A percentile compares a stretch with the other conserved stretches of the same genome.
Evolutionary conservation across 2,113 vertebrate species (phyloP).

Genomic region (Aphelocoma coerulescens): DNA sequence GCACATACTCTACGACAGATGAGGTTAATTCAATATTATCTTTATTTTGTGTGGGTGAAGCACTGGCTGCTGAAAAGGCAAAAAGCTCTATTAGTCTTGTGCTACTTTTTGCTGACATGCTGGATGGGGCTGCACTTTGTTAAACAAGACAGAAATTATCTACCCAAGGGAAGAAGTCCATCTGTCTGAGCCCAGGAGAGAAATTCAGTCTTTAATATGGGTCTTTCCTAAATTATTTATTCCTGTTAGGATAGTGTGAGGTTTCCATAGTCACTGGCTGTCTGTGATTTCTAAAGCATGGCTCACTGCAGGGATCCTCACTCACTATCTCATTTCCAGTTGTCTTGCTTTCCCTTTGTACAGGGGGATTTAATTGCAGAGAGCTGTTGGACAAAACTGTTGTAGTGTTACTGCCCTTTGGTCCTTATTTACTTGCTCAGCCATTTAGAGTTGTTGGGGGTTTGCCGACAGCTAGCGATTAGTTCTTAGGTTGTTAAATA

Average conservation of each 20-base stretch:
- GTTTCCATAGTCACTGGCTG: slow-evolving; percentile 1
- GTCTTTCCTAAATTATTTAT: slow-evolving; percentile 33
- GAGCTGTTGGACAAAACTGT: not conserved
- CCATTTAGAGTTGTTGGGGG: not conserved
- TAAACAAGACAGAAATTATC: slow-evolving; percentile 1
- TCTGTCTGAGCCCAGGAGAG: not conserved
- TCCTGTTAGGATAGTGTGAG: not conserved
- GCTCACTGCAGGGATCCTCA: not conserved
- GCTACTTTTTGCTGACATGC: not conserved
- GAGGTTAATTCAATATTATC: not conserved
- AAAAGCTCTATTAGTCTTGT: not conserved
- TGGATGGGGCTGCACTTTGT: not conserved
- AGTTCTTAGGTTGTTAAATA: not conserved
- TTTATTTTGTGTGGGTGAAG: not conserved
- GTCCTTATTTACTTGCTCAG: not conserved
- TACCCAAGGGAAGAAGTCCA: not conserved
- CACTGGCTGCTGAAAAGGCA: not conserved
- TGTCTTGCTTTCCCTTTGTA: not conserved
- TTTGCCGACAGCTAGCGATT: not conserved
- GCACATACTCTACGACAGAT: not conserved
- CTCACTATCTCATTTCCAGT: not conserved
- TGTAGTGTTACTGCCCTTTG: not conserved
- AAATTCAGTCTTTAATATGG: slow-evolving; percentile 2
- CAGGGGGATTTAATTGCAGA: not conserved
- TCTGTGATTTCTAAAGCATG: not conserved